Conservation (phyloP, 1,140 invertebrate genomes). For the Mactra quadrangularis region DNA sequence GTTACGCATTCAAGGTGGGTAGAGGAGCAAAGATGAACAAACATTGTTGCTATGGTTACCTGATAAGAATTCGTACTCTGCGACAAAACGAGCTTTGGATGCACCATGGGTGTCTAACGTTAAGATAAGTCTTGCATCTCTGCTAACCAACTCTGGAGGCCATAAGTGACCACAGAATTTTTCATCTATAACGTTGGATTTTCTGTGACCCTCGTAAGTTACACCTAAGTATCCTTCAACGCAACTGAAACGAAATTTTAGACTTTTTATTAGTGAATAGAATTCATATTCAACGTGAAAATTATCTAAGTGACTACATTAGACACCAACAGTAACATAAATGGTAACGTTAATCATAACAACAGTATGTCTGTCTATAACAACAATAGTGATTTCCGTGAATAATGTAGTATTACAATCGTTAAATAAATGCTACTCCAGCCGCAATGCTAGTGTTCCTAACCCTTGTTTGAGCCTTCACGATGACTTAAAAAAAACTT, state of each 20-base stretch:
- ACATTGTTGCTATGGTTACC: conserved; percentile 83
- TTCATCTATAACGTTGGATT: conserved; percentile 95
- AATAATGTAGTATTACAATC: no score
- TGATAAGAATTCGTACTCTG: conserved; percentile 93
- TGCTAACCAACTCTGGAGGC: conserved; percentile 90
- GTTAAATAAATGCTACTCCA: no score
- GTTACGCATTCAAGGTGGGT: not conserved
- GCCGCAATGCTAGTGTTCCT: no score
- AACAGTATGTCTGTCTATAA: no score
- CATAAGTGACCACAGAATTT: conserved; percentile 92
- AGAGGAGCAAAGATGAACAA: not conserved
- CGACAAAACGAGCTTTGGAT: conserved; percentile 91
- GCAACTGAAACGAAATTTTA: conserved; percentile 86
- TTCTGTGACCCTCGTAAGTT: conserved; percentile 95
- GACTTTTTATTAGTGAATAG: no score
- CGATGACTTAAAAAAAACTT: no score
- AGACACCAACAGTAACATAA: no score
- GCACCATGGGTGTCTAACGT: conserved; percentile 91
- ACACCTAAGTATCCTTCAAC: conserved; percentile 95
- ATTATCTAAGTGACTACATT: no score
- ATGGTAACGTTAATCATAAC: no score
- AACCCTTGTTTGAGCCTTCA: no score
- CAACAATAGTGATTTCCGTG: no score
- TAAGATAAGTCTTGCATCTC: conserved; percentile 95
- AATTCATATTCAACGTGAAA: no score